A percentile compares a stretch with the other conserved stretches of the same genome.
Evolutionary conservation across 2,113 vertebrate genomes (phyloP).

Genomic region (Mohoua ochrocephala): DNA sequence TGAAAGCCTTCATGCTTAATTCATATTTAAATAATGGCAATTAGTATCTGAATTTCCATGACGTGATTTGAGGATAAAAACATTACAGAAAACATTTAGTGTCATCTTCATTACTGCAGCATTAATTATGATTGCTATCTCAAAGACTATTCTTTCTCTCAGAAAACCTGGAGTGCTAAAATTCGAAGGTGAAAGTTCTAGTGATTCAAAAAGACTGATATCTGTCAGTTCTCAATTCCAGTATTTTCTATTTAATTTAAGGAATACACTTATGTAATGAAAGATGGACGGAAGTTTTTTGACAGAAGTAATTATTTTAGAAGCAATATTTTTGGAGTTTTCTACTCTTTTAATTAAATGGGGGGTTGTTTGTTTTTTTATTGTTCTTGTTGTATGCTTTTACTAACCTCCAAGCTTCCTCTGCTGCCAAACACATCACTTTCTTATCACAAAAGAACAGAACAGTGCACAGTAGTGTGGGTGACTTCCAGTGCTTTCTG

Average conservation of each 20-base stretch:
- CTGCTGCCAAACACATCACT: not conserved
- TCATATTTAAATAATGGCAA: not conserved
- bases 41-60: not conserved
- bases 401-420: not conserved
- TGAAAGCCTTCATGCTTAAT: not conserved
- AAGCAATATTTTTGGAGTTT: not conserved
- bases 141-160: not conserved
- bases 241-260: not conserved
- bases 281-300: not conserved
- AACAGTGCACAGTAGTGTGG: not conserved
- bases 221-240: not conserved
- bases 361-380: fast-evolving
- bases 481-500: not conserved
- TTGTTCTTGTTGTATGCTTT: not conserved
- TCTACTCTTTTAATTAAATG: not conserved
- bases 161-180: not conserved
- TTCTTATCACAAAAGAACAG: not conserved
- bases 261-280: not conserved
- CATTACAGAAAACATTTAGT: not conserved
- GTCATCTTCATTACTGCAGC: not conserved
- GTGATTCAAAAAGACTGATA: not conserved
- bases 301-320: not conserved
- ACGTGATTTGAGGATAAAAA: not conserved
- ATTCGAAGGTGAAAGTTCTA: not conserved
- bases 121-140: not conserved